These are phyloP conservation scores for Zaprionus vittiger DNA, from an alignment of 1,140 invertebrate genomes.

Conservation along the genomic window DNA sequence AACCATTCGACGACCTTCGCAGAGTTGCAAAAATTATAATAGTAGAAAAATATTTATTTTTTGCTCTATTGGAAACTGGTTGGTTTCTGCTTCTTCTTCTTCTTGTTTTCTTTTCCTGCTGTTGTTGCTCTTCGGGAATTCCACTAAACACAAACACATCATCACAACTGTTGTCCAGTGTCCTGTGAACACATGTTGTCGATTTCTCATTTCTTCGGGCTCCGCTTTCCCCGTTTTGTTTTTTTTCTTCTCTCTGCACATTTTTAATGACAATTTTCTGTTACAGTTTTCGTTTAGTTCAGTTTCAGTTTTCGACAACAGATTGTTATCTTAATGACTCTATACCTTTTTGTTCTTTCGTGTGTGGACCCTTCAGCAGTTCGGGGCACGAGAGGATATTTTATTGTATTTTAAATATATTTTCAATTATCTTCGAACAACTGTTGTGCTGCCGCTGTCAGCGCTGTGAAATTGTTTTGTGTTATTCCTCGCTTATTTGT, in stretches of 20 bases:
- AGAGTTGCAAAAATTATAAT: constrained; percentile 34
- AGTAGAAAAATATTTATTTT: constrained; percentile 45
- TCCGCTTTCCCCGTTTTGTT: constrained; percentile 42
- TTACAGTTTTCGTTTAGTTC: constrained; percentile 67
- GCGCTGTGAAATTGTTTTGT: constrained; percentile 17
- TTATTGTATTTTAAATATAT: constrained; percentile 72
- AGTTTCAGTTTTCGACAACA: constrained; percentile 58
- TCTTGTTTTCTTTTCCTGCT: neutral
- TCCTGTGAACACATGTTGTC: constrained; percentile 70
- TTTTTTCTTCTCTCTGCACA: constrained; percentile 8
- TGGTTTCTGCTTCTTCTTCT: constrained; percentile 5
- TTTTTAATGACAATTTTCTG: constrained; percentile 75
- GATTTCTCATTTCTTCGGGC: constrained; percentile 59
- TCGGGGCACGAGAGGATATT: constrained; percentile 44
- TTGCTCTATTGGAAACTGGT: constrained; percentile 15
- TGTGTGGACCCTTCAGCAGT: neutral
- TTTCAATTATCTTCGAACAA: constrained; percentile 70
- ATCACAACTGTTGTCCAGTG: constrained; percentile 50
- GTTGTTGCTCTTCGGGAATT: constrained; percentile 28
- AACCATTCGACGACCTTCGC: constrained; percentile 45
- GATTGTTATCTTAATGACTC: constrained; percentile 82
- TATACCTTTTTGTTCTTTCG: constrained; percentile 63
- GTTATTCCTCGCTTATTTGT: constrained; percentile 48
- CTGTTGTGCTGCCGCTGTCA: constrained; percentile 42
- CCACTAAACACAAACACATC: constrained; percentile 60